These are phyloP conservation scores for Naso thynnoides DNA, from an alignment of 2,797 vertebrate species.

Conservation along the genomic window DNA sequence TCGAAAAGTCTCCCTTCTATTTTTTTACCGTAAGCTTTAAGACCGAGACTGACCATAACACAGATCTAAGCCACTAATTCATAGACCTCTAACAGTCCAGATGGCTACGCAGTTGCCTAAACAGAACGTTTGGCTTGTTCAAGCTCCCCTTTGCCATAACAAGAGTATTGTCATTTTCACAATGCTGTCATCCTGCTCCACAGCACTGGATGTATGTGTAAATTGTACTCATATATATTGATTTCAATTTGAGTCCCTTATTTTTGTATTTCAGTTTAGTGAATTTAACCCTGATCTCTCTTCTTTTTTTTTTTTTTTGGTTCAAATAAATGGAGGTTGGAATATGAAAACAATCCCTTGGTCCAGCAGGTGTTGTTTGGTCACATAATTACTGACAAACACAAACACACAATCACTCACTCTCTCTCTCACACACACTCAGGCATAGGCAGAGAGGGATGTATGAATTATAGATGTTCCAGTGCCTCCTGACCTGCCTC, in stretches of 20 bases:
- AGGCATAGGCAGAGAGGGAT: slow-evolving; percentile 8
- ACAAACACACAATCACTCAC: slow-evolving; percentile 25
- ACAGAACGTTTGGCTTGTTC: slow-evolving; percentile 74
- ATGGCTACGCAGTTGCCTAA: slow-evolving; percentile 72
- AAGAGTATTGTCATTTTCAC: slow-evolving; percentile 75
- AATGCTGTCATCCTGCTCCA: slow-evolving; percentile 79
- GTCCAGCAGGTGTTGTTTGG: slow-evolving; percentile 74
- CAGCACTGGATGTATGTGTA: slow-evolving; percentile 80
- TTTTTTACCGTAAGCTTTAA: slow-evolving; percentile 86
- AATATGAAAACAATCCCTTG: slow-evolving; percentile 72
- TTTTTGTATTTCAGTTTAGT: slow-evolving; percentile 85
- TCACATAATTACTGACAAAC: slow-evolving; percentile 17
- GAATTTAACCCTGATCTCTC: slow-evolving; percentile 75
- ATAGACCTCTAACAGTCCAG: slow-evolving; percentile 62
- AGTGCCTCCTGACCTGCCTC: slow-evolving; percentile 71
- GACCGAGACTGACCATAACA: slow-evolving; percentile 67
- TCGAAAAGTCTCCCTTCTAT: slow-evolving; percentile 77
- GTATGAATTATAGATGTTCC: slow-evolving; percentile 74
- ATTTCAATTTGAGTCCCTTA: slow-evolving; percentile 81
- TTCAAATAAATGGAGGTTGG: slow-evolving; percentile 84
- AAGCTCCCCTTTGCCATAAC: slow-evolving; percentile 75
- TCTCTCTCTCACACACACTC: not conserved
- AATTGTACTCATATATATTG: slow-evolving; percentile 77
- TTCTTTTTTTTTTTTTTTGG: slow-evolving; percentile 72
- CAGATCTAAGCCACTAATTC: slow-evolving; percentile 68